Percentiles rank a stretch among this genome's conserved stretches.
Conservation (phyloP, 2,797 vertebrate species). For the Semaprochilodus insignis region DNA sequence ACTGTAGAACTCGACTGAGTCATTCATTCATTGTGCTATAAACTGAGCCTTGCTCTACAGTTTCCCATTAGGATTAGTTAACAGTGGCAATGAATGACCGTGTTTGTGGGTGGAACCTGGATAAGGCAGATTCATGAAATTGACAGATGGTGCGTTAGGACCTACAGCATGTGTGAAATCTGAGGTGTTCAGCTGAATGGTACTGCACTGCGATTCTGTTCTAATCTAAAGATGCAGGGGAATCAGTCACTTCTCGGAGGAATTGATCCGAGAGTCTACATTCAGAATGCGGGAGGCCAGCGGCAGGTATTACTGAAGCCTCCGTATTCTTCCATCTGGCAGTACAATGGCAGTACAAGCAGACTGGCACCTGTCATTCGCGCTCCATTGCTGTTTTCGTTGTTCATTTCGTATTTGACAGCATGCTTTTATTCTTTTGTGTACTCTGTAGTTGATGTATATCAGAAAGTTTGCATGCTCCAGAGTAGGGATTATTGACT, state of each 20-base stretch:
- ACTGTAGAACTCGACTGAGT: too few species aligned
- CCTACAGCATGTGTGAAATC: conserved; percentile 27
- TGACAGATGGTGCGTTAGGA: not conserved
- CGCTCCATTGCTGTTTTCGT: conserved; percentile 46
- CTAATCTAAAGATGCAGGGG: conserved; percentile 80
- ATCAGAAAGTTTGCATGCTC: not conserved
- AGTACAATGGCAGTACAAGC: conserved; percentile 47
- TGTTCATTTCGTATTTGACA: conserved; percentile 29
- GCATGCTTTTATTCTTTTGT: conserved; percentile 18
- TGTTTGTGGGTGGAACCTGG: too few species aligned
- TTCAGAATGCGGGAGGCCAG: conserved; percentile 69
- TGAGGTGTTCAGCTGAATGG: conserved; percentile 35
- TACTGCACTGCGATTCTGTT: conserved; percentile 62
- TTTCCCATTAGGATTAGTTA: too few species aligned
- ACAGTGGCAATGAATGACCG: too few species aligned
- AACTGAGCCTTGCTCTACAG: too few species aligned
- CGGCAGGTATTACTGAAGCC: conserved; percentile 76
- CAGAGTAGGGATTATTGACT: not conserved
- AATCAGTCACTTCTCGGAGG: conserved; percentile 78
- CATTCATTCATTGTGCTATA: too few species aligned
- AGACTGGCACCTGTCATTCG: conserved; percentile 55
- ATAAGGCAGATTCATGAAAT: not conserved
- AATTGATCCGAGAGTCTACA: conserved; percentile 76
- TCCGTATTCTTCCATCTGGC: conserved; percentile 52
- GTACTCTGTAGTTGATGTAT: not conserved